Percentiles rank a stretch among this genome's conserved stretches.
phyloP scores from a whole-genome alignment of 2,888 invertebrate genomes.

The Lasiommata megera region DNA sequence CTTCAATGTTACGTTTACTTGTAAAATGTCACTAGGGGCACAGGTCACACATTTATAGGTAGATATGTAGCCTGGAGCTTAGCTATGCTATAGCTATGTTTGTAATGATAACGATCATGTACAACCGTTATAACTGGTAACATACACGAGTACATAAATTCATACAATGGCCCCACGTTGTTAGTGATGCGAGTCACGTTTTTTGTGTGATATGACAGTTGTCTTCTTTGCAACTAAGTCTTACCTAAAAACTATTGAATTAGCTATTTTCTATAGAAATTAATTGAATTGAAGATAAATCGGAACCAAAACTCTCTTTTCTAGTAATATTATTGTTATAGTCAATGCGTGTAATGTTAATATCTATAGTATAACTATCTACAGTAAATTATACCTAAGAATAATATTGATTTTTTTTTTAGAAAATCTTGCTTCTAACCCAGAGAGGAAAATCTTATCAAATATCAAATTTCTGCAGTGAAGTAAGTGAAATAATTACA shows the following conservation, averaged over 20 bases:
- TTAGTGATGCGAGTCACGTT: background rate
- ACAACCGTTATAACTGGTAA: slow-evolving; percentile 58
- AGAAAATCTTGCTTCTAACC: too few species aligned
- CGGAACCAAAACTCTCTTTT: too few species aligned
- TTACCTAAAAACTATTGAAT: background rate
- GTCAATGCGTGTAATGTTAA: too few species aligned
- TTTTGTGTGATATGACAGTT: background rate
- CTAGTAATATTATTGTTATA: too few species aligned
- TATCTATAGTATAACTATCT: too few species aligned
- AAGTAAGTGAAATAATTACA: too few species aligned
- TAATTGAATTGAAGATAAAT: too few species aligned
- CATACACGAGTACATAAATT: slow-evolving; percentile 1
- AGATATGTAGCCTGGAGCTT: slow-evolving; percentile 78
- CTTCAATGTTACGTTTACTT: background rate
- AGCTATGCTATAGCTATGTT: slow-evolving; percentile 67
- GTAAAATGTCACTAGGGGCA: background rate
- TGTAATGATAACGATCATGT: slow-evolving; percentile 60
- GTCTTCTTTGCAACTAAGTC: background rate
- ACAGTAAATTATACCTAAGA: too few species aligned
- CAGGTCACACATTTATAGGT: slow-evolving; percentile 34
- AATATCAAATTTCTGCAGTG: too few species aligned
- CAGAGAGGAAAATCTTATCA: too few species aligned
- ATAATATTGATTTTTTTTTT: too few species aligned
- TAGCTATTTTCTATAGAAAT: too few species aligned
- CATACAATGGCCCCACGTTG: slow-evolving; percentile 3